A percentile compares a stretch with the other conserved stretches of the same genome.
Evolutionary conservation across 2,113 vertebrate species (phyloP).

Genomic region (Laticauda colubrina): DNA sequence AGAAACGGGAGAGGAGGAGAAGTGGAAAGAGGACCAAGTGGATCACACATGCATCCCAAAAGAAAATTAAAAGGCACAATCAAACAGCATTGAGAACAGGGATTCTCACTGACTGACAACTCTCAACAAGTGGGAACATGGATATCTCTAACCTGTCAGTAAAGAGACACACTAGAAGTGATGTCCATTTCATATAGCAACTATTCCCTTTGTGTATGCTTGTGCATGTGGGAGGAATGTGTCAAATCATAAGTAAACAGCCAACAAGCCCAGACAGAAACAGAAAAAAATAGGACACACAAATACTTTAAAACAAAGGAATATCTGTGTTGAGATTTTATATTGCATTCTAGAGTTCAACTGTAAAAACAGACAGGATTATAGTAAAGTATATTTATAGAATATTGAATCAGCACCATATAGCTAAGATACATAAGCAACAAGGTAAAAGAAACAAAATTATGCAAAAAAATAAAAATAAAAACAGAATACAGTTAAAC

Average conservation of each 20-base stretch:
- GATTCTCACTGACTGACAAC: background rate
- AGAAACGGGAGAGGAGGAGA: background rate
- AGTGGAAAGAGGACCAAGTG: background rate
- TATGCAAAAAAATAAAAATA: background rate
- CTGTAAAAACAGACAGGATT: background rate
- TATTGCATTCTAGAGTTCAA: background rate
- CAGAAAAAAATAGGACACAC: background rate
- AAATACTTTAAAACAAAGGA: background rate
- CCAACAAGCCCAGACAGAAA: background rate
- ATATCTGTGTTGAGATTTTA: background rate
- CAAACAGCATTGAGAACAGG: background rate
- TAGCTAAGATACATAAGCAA: background rate
- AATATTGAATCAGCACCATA: background rate
- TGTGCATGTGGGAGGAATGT: background rate
- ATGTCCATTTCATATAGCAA: background rate
- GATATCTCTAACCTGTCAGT: background rate
- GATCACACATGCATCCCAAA: background rate
- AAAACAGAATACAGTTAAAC: background rate
- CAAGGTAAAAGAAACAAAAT: background rate
- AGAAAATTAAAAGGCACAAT: background rate
- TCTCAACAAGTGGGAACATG: background rate
- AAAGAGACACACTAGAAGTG: background rate
- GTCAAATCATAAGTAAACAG: background rate
- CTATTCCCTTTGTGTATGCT: background rate
- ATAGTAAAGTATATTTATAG: background rate